Percentiles rank a stretch among this genome's conserved stretches.
Evolutionary conservation across 1,140 invertebrate species (phyloP).

Genomic region (Drosophila nigrodunni): DNA sequence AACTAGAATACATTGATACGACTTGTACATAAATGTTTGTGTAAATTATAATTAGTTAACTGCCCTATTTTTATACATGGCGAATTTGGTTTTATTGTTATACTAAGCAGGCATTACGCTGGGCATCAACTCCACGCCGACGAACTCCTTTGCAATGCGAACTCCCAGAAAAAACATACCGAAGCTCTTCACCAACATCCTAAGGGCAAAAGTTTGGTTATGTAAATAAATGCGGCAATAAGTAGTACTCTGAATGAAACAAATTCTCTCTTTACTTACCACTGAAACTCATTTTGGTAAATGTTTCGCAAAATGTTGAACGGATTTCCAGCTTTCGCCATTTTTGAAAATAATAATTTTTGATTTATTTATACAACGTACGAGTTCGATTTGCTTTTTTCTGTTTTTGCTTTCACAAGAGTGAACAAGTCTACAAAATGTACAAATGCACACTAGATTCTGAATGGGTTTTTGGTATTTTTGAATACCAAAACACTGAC

Average conservation of each 20-base stretch:
- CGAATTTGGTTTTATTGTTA: constrained; percentile 46
- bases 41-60: constrained; percentile 70
- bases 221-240: constrained; percentile 39
- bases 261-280: constrained; percentile 77
- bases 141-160: constrained; percentile 88
- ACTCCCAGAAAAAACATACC: constrained; percentile 88
- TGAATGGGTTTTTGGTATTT: background rate
- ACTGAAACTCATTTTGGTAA: constrained; percentile 86
- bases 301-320: constrained; percentile 83
- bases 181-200: constrained; percentile 89
- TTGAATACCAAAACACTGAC: background rate
- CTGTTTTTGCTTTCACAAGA: constrained; percentile 19
- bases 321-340: constrained; percentile 74
- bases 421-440: constrained; percentile 18
- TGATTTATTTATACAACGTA: constrained; percentile 20
- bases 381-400: constrained; percentile 16
- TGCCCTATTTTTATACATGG: constrained; percentile 47
- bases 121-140: constrained; percentile 88
- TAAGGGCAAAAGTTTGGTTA: constrained; percentile 75
- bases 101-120: constrained; percentile 84
- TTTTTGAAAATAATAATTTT: constrained; percentile 49
- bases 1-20: constrained; percentile 35
- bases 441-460: constrained; percentile 22
- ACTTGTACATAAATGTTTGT: constrained; percentile 43
- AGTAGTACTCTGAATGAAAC: background rate